A percentile compares a stretch with the other conserved stretches of the same genome.
These are phyloP conservation scores for Acleris laterana DNA, from an alignment of 2,888 invertebrate genomes.

Conservation along the genomic window DNA sequence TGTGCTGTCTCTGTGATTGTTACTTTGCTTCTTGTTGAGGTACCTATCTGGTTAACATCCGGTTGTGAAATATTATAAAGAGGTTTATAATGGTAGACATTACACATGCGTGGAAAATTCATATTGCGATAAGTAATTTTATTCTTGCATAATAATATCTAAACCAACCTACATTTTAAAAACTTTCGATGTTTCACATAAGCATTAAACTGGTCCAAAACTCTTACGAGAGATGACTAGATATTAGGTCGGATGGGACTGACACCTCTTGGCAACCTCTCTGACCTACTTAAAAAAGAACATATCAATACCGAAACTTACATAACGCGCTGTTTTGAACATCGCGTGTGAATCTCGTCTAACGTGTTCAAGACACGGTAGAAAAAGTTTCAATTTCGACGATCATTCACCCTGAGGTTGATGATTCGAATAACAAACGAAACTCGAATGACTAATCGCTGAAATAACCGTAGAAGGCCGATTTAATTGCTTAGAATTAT, in stretches of 20 bases:
- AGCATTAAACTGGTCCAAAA: no score
- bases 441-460: conserved; percentile 2
- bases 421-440: background rate
- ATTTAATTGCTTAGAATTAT: conserved; percentile 9
- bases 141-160: background rate
- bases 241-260: conserved; percentile 4
- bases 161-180: no score
- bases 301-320: conserved; percentile 4
- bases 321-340: conserved; percentile 1
- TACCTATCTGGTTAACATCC: background rate
- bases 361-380: conserved; percentile 23
- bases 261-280: conserved; percentile 24
- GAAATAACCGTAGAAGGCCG: conserved; percentile 11
- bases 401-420: conserved; percentile 27
- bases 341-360: conserved; percentile 24
- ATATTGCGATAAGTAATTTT: background rate
- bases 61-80: background rate
- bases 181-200: no score
- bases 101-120: background rate
- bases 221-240: background rate
- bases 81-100: background rate
- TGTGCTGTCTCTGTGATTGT: conserved; percentile 9
- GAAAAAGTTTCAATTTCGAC: conserved; percentile 23
- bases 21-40: background rate
- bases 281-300: conserved; percentile 24